Percentiles rank a stretch among this genome's conserved stretches.
Conservation (phyloP, 2,888 invertebrate species). For the Colletes collaris region DNA sequence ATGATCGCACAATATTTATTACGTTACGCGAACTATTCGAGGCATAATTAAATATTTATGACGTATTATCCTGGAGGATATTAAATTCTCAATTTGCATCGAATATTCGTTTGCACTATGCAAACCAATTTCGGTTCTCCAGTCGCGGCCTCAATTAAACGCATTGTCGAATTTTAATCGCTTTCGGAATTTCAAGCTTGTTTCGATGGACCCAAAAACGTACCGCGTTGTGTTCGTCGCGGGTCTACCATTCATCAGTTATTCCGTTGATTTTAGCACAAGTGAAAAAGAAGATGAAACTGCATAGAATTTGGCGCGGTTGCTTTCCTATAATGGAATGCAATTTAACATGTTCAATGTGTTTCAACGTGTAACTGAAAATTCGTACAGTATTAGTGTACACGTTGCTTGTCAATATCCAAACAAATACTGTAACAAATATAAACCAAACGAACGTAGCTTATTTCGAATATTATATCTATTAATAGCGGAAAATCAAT, state of each 20-base stretch:
- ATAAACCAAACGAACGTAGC: too few relatives aligned
- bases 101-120: conserved; percentile 48
- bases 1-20: conserved; percentile 59
- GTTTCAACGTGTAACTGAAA: too few relatives aligned
- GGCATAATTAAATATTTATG: conserved; percentile 65
- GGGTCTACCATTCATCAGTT: background rate
- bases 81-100: conserved; percentile 50
- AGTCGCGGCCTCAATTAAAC: conserved; percentile 11
- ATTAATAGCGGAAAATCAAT: too few relatives aligned
- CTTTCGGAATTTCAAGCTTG: conserved; percentile 15
- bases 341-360: too few relatives aligned
- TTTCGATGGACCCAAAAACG: conserved; percentile 1
- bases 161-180: conserved; percentile 34
- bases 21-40: conserved; percentile 53
- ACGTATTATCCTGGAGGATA: conserved; percentile 54
- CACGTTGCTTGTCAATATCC: too few relatives aligned
- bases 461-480: too few relatives aligned
- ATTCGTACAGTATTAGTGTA: too few relatives aligned
- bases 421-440: too few relatives aligned
- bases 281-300: too few relatives aligned
- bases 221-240: background rate
- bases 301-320: too few relatives aligned
- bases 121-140: conserved; percentile 38
- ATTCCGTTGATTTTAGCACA: background rate
- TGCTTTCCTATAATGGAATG: too few relatives aligned